Conservation (phyloP, 2,113 vertebrate genomes). For the Onychorhynchus coronatus region DNA sequence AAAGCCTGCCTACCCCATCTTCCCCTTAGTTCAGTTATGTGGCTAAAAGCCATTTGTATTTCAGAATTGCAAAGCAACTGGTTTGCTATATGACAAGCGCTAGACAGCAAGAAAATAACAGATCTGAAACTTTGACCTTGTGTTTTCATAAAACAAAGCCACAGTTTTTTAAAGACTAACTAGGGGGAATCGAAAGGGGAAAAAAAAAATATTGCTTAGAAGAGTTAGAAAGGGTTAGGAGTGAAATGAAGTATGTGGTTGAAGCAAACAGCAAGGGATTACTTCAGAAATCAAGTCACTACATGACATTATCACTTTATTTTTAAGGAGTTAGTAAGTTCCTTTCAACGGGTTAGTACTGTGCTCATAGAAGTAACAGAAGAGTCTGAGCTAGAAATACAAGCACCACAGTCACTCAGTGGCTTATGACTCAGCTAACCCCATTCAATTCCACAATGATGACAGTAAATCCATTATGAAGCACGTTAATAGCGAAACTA, state of each 20-base stretch:
- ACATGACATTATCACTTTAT: neutral
- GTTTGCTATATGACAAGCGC: neutral
- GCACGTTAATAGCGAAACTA: neutral
- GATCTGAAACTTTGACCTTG: neutral
- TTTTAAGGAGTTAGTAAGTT: neutral
- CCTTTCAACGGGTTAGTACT: neutral
- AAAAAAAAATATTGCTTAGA: neutral
- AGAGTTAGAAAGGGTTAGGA: neutral
- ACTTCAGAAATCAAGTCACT: neutral
- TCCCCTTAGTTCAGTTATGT: neutral
- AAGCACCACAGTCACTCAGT: neutral
- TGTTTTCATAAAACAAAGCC: neutral
- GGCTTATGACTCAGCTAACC: neutral
- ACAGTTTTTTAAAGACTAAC: neutral
- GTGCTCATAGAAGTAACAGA: neutral
- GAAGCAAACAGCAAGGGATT: neutral
- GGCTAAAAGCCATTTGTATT: neutral
- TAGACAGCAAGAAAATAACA: neutral
- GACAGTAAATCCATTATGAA: neutral
- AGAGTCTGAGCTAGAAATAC: neutral
- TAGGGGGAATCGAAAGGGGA: neutral
- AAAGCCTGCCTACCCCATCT: accelerated
- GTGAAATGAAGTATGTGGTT: neutral
- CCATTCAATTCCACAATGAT: neutral
- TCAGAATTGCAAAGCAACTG: neutral